Evolutionary conservation across 2,113 vertebrate genomes (phyloP), one percentile per base, ranked within the genome.

Genomic region (Elachura formosa): DNA sequence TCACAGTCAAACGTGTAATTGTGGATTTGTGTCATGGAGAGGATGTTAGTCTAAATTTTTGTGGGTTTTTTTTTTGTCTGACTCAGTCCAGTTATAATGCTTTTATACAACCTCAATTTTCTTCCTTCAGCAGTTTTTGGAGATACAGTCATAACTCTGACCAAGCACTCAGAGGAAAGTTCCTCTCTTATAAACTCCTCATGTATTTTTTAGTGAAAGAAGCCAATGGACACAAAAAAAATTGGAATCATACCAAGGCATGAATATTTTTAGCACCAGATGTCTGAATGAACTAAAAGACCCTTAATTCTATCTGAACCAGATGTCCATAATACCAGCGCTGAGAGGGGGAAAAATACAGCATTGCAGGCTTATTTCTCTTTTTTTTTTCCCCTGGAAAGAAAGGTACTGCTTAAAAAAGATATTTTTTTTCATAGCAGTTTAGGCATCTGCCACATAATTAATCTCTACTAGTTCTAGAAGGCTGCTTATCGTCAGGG

Each of bases 231-330:
- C 34, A 63, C 15, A 28, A 51, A 77, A 79, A 83, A 55, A 51
- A 2, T 43, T 93, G 69, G 61, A 93, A 78, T 48, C 28, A 41
- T 78, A 63, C 24, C 43, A 84, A 87, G 10, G 20, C 21, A 48
- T 71, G 25, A 75, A 48, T 94, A 87, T 89, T 92, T 94, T 87
- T 75, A 93, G 69, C 28, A 48, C 52, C 62, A 87, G 87, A 89
- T 84, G 61, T 94, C 79, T 84, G 36, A 87, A 71, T 67, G 26
- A 80, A 74, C 68, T 71, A 55, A 31, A 82, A 89, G 64, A 91
- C 56, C 17, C 31, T 81, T 87, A 87, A 78, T 41, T 87, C 33
- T n/a, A 46, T 87, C 46, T 84, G 76, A 95, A 94, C 21, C 84
- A 94, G 68, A 77, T 49, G 8, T 19, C 25, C 21, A 4, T 58